Evolutionary conservation across 1,140 invertebrate genomes (phyloP).

Genomic region (Euglossa dilemma): DNA sequence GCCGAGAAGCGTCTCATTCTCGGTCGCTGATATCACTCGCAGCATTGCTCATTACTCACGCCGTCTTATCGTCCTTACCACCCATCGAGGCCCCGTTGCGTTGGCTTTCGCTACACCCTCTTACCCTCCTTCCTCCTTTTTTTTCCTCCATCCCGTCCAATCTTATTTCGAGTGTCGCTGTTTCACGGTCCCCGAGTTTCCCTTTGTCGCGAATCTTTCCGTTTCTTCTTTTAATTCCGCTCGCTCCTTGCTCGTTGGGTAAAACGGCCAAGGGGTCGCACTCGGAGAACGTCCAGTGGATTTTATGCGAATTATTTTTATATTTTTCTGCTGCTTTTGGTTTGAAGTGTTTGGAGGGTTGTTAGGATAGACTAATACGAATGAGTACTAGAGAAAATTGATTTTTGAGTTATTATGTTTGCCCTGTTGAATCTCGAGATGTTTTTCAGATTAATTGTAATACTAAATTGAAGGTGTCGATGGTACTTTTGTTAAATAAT

Average conservation of each 20-base stretch:
- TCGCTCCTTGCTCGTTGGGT: background rate
- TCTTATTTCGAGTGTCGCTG: conserved; percentile 45
- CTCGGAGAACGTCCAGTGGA: no score
- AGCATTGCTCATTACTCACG: conserved; percentile 82
- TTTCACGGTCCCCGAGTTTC: background rate
- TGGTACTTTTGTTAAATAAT: no score
- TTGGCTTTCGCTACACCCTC: conserved; percentile 52
- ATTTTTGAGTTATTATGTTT: no score
- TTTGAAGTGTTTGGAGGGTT: no score
- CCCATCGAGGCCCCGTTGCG: conserved; percentile 55
- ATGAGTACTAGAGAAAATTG: no score
- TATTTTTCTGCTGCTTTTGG: no score
- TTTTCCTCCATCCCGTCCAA: conserved; percentile 37
- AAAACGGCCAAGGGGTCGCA: no score
- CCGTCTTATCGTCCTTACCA: conserved; percentile 77
- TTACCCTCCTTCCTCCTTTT: conserved; percentile 5
- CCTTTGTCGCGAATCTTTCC: background rate
- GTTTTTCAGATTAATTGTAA: no score
- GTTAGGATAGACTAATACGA: no score
- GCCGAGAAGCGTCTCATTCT: conserved; percentile 76
- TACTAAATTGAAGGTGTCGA: no score
- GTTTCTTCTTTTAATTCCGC: background rate
- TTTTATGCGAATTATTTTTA: no score
- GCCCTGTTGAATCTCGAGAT: no score
- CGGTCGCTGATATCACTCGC: conserved; percentile 80